phyloP scores from a whole-genome alignment of 2,797 vertebrate species.

The Acanthopagrus latus region DNA sequence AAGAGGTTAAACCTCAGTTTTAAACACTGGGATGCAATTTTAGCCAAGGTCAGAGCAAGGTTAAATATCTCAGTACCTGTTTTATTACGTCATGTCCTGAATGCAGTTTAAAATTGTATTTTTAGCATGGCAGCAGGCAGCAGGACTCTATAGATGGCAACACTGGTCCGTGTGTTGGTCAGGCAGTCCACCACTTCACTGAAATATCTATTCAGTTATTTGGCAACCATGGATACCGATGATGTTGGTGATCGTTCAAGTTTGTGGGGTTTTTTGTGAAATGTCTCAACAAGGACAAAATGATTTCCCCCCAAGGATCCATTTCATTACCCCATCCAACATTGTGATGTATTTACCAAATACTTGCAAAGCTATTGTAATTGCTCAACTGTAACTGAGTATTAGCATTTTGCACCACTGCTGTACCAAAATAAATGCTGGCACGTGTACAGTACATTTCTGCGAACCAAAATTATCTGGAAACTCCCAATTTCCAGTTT shows the following conservation, averaged over 20 bases:
- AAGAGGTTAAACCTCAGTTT: conserved; percentile 3
- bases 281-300: background rate
- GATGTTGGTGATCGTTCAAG: too few relatives aligned
- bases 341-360: background rate
- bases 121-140: background rate
- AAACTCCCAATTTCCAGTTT: too few relatives aligned
- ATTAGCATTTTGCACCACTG: background rate
- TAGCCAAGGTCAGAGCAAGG: conserved; percentile 18
- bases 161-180: background rate
- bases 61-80: background rate
- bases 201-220: too few relatives aligned
- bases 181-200: background rate
- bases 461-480: too few relatives aligned
- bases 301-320: too few relatives aligned
- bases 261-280: background rate
- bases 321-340: too few relatives aligned
- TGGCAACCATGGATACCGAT: too few relatives aligned
- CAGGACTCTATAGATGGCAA: background rate
- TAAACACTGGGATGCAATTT: conserved; percentile 13
- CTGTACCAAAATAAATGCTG: too few relatives aligned
- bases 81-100: conserved; percentile 1
- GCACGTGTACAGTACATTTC: too few relatives aligned
- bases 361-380: background rate
- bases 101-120: background rate
- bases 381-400: background rate